These are phyloP conservation scores for Amphipyra tragopoginis DNA, from an alignment of 2,888 invertebrate species.

Conservation along the genomic window DNA sequence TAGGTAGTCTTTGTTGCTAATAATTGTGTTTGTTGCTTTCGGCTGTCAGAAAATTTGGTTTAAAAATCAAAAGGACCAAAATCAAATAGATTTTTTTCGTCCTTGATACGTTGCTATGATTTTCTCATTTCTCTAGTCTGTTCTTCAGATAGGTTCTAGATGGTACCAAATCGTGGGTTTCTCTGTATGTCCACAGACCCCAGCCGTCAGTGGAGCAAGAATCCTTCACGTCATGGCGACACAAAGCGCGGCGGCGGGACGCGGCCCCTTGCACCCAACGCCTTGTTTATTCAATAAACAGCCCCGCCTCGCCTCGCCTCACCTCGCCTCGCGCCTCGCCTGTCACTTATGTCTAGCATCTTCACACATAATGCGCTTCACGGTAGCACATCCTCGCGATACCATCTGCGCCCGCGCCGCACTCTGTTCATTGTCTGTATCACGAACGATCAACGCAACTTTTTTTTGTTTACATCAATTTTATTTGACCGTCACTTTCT, in stretches of 20 bases:
- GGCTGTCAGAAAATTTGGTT: neutral
- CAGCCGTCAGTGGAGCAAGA: slow-evolving; percentile 45
- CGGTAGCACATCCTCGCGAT: slow-evolving; percentile 58
- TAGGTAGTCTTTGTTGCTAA: slow-evolving; percentile 1
- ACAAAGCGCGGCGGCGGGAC: slow-evolving; percentile 68
- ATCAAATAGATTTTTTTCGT: neutral
- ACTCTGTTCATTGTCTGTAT: slow-evolving; percentile 47
- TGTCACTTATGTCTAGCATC: slow-evolving; percentile 60
- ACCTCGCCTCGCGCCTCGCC: slow-evolving; percentile 54
- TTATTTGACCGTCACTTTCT: slow-evolving; percentile 37
- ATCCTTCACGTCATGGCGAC: slow-evolving; percentile 70
- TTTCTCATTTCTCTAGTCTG: neutral
- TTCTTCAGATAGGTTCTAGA: neutral
- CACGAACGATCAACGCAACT: slow-evolving; percentile 39
- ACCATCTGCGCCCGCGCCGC: slow-evolving; percentile 46
- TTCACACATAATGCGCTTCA: slow-evolving; percentile 51
- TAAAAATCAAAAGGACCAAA: neutral
- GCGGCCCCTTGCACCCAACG: slow-evolving; percentile 62
- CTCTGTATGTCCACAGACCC: slow-evolving; percentile 41
- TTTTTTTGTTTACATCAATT: slow-evolving; percentile 41
- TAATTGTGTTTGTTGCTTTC: neutral
- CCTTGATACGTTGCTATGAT: neutral
- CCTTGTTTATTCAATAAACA: slow-evolving; percentile 85
- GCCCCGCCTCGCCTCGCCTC: slow-evolving; percentile 57
- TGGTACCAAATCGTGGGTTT: slow-evolving; percentile 11